These are phyloP conservation scores for Python bivittatus DNA, from an alignment of 2,113 vertebrate genomes.

Conservation along the genomic window DNA sequence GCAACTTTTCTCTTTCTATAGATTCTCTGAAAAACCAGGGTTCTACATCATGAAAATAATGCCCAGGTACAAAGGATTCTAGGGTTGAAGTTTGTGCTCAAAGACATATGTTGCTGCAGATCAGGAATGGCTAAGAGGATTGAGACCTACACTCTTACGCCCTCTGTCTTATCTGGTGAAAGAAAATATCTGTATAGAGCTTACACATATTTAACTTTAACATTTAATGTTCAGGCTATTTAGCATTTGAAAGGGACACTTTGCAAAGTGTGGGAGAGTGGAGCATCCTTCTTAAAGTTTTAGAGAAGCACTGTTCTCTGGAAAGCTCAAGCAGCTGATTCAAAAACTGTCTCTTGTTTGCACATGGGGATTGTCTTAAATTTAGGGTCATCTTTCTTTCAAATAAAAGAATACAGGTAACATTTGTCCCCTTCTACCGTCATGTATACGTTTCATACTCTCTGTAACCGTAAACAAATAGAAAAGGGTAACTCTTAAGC, in stretches of 20 bases:
- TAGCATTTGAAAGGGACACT: background rate
- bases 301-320: background rate
- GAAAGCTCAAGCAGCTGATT: background rate
- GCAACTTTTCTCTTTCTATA: background rate
- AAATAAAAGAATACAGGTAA: background rate
- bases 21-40: background rate
- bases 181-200: background rate
- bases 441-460: background rate
- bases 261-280: background rate
- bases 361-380: background rate
- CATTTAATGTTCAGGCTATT: background rate
- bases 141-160: background rate
- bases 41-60: background rate
- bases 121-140: background rate
- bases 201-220: background rate
- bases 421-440: background rate
- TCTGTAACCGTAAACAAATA: background rate
- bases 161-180: background rate
- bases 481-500: background rate
- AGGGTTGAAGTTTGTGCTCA: background rate
- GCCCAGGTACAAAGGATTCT: background rate
- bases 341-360: background rate
- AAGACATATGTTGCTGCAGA: background rate
- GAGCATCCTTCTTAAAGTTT: background rate
- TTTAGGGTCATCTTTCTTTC: background rate